These are phyloP conservation scores for Oreochromis niloticus DNA, from an alignment of 2,113 vertebrate species.

Conservation along the genomic window DNA sequence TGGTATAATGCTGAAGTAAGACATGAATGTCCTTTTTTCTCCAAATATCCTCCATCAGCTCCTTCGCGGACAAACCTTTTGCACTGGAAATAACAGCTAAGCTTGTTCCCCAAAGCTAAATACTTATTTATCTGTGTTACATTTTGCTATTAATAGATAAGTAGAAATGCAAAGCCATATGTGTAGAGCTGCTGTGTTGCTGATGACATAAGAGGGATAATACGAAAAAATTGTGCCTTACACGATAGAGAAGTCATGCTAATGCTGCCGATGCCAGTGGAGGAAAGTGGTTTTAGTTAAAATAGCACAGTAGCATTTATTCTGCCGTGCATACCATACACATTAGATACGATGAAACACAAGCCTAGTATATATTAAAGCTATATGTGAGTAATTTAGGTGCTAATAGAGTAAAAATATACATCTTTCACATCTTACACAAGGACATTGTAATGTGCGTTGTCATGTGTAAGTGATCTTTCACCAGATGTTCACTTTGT, in stretches of 20 bases:
- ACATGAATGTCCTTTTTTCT: background rate
- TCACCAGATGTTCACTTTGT: slow-evolving; percentile 18
- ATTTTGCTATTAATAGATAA: slow-evolving; percentile 26
- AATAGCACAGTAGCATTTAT: background rate
- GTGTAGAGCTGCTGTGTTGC: background rate
- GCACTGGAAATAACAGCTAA: background rate
- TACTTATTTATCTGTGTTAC: slow-evolving; percentile 1
- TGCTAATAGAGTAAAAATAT: background rate
- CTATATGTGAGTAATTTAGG: background rate
- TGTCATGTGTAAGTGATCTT: background rate
- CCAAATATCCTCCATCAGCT: background rate
- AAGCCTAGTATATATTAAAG: background rate
- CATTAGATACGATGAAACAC: background rate
- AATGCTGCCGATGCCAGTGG: background rate
- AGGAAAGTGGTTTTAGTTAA: slow-evolving; percentile 3
- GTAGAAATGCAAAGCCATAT: background rate
- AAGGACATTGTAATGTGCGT: background rate
- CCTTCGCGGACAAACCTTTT: background rate
- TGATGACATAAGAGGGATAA: slow-evolving; percentile 37
- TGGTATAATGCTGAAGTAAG: background rate
- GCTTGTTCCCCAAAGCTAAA: background rate
- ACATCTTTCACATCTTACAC: background rate
- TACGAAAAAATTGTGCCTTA: background rate
- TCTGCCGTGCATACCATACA: background rate
- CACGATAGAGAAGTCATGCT: background rate